These are phyloP conservation scores for Drosophila maculinotata DNA, from an alignment of 2,888 invertebrate species.

Conservation along the genomic window DNA sequence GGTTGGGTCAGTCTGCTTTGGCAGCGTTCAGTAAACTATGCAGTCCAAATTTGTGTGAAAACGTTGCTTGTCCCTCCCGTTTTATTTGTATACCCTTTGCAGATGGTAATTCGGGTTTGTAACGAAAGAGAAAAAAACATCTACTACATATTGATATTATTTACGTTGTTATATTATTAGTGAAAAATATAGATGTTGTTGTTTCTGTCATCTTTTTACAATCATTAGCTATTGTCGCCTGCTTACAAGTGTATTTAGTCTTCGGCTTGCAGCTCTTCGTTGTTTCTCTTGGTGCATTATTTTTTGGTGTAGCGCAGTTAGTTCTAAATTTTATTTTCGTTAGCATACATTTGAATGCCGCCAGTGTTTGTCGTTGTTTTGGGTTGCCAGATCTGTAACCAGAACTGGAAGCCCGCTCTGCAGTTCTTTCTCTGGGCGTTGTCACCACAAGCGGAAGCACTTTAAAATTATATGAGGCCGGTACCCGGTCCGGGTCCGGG, in stretches of 20 bases:
- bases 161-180: too few relatives aligned
- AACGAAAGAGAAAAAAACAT: too few relatives aligned
- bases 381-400: slow-evolving; percentile 47
- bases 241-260: neutral
- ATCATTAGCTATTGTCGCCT: too few relatives aligned
- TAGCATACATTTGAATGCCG: slow-evolving; percentile 59
- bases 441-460: slow-evolving; percentile 79
- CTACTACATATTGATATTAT: too few relatives aligned
- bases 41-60: slow-evolving; percentile 42
- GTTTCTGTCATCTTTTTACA: too few relatives aligned
- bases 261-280: neutral
- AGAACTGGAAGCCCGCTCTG: slow-evolving; percentile 31
- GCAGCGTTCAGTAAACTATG: slow-evolving; percentile 37
- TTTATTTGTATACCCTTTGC: neutral
- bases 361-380: slow-evolving; percentile 72
- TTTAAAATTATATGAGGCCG: slow-evolving; percentile 80
- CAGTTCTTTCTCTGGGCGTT: slow-evolving; percentile 41
- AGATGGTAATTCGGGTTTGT: neutral
- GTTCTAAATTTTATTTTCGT: slow-evolving; percentile 72
- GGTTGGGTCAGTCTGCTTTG: slow-evolving; percentile 58
- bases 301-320: slow-evolving; percentile 52
- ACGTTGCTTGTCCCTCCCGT: slow-evolving; percentile 1
- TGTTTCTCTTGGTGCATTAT: slow-evolving; percentile 27
- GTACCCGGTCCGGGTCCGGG: slow-evolving; percentile 17
- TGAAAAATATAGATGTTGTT: too few relatives aligned